A percentile compares a stretch with the other conserved stretches of the same genome.
Conservation (phyloP, 2,888 invertebrate species). For the Nebria brevicollis region DNA sequence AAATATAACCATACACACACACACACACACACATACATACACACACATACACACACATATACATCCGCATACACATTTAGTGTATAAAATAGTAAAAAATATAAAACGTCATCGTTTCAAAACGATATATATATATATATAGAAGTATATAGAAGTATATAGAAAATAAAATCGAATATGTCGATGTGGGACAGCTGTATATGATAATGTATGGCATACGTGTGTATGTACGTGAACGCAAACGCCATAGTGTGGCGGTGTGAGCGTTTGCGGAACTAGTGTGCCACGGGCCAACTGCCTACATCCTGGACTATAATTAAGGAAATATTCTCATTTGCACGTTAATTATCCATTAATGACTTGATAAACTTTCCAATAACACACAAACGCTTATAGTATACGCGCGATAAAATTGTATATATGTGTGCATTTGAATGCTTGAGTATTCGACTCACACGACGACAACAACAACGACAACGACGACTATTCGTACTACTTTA, state of each 20-base stretch:
- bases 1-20: not conserved
- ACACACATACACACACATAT: not conserved
- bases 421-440: not conserved
- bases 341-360: conserved; percentile 47
- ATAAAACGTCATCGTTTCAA: too few relatives aligned
- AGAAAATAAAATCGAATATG: not conserved
- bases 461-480: conserved; percentile 3
- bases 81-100: too few relatives aligned
- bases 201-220: not conserved
- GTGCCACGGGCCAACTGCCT: conserved; percentile 41
- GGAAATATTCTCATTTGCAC: conserved; percentile 48
- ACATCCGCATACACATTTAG: too few relatives aligned
- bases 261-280: conserved; percentile 32
- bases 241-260: conserved; percentile 16
- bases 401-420: conserved; percentile 37
- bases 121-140: too few relatives aligned
- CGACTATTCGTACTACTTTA: not conserved
- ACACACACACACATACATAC: not conserved
- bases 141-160: not conserved
- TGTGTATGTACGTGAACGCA: not conserved
- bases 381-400: conserved; percentile 38
- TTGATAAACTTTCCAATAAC: conserved; percentile 47
- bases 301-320: conserved; percentile 47
- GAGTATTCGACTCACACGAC: not conserved
- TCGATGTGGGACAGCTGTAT: not conserved